phyloP scores from a whole-genome alignment of 2,113 vertebrate species.

The Gopherus flavomarginatus region DNA sequence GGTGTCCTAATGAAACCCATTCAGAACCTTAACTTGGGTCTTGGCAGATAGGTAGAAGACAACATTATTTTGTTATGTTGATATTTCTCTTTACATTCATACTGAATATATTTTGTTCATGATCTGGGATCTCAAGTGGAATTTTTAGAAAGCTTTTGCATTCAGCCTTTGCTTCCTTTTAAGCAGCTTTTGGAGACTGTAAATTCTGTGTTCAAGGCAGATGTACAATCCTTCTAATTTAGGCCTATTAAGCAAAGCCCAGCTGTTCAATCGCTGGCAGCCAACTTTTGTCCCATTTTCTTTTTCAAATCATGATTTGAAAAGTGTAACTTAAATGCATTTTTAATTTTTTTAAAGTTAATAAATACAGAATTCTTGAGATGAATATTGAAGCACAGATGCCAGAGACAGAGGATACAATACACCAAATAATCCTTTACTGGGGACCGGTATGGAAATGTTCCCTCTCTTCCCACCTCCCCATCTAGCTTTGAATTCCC shows the following conservation, averaged over 20 bases:
- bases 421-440: background rate
- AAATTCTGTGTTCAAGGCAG: background rate
- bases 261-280: background rate
- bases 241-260: constrained; percentile 30
- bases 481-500: background rate
- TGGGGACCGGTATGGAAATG: background rate
- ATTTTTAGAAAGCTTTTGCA: constrained; percentile 11
- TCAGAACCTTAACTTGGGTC: fast-evolving
- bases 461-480: background rate
- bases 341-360: background rate
- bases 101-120: background rate
- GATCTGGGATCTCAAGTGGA: background rate
- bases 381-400: background rate
- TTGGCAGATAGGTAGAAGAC: background rate
- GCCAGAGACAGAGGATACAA: background rate
- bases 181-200: background rate
- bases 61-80: background rate
- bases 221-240: background rate
- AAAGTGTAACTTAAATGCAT: background rate
- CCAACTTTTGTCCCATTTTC: background rate
- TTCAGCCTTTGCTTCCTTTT: background rate
- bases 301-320: background rate
- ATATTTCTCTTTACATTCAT: background rate
- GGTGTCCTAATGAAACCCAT: background rate
- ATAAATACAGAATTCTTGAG: background rate